These are phyloP conservation scores for Tricholaema leucomelas DNA, from an alignment of 2,113 vertebrate genomes.

Conservation along the genomic window DNA sequence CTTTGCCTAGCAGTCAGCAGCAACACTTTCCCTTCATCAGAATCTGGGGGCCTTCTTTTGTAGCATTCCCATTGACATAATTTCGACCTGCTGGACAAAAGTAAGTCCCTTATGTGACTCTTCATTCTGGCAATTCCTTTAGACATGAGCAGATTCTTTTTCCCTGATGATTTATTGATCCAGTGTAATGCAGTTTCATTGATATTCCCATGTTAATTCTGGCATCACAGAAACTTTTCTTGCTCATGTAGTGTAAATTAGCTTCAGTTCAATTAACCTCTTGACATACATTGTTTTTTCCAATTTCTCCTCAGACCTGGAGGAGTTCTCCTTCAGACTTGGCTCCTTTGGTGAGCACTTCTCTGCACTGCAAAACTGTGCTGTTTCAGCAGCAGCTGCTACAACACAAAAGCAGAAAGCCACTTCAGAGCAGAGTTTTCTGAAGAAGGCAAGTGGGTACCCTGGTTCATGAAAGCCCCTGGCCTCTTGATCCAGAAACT, in stretches of 20 bases:
- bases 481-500: not conserved
- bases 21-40: not conserved
- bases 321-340: not conserved
- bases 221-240: conserved; percentile 20
- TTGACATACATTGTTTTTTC: conserved; percentile 17
- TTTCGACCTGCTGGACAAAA: not conserved
- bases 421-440: not conserved
- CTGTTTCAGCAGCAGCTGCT: not conserved
- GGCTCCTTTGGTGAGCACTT: not conserved
- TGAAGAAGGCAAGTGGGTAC: not conserved
- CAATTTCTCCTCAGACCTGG: conserved; percentile 5
- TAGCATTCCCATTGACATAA: not conserved
- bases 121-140: not conserved
- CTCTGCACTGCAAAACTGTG: not conserved
- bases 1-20: not conserved
- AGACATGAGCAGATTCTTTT: not conserved
- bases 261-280: conserved; percentile 57
- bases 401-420: not conserved
- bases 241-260: conserved; percentile 36
- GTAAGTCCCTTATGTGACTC: not conserved
- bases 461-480: not conserved
- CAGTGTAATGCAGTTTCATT: conserved; percentile 3
- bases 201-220: conserved; percentile 25
- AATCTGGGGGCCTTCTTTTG: not conserved
- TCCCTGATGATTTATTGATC: not conserved